Base-by-base conservation (phyloP, 2,797 vertebrate species). In the Coregonus suidteri region DNA sequence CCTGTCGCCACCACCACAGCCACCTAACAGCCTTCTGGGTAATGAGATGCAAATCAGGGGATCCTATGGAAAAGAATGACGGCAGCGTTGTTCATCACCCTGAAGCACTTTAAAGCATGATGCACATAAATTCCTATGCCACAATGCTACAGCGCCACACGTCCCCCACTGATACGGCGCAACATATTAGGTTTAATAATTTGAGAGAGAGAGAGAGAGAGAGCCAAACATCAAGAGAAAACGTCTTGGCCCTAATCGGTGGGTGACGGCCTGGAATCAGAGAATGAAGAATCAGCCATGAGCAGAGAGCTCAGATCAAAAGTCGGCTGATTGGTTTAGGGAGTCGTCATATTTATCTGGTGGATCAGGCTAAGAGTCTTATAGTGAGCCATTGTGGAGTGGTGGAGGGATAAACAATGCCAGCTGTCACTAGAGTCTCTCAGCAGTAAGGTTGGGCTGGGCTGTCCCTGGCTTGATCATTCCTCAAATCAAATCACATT, bases 1-100 rank as follows among this genome's bases (percentile, higher is more conserved):
- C 71, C 35, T 7, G 2, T 6, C 18, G 18, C 18, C 14, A n/a
- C 47, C 7, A 37, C 2, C 31, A 34, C 31, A 2, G 47, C 37
- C 41, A 16, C 54, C 34, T 16, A 66, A 71, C 78, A 74, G 70
- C 31, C 31, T 37, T 71, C 64, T 73, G 76, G 53, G 81, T 85
- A 87, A 86, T 88, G 73, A 84, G 62, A 89, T 88, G 87, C 80
- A 83, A 88, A 88, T 84, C 74, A 47, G 82, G 68, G 62, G 75
- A 41, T 78, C 79, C 76, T 79, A 74, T 79, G 73, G 53, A 56
- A 77, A 80, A 84, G 81, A 82, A 86, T 85, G 76, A 54, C 34
- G 51, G 35, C 73, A 30, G 51, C 73, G 68, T 74, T 80, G 75
- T 87, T 77, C 80, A 68, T 85, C 84, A 84, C 74, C 18, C 74